Evolutionary conservation across 1,140 invertebrate species (phyloP).

Genomic region (Drosophila burlai): DNA sequence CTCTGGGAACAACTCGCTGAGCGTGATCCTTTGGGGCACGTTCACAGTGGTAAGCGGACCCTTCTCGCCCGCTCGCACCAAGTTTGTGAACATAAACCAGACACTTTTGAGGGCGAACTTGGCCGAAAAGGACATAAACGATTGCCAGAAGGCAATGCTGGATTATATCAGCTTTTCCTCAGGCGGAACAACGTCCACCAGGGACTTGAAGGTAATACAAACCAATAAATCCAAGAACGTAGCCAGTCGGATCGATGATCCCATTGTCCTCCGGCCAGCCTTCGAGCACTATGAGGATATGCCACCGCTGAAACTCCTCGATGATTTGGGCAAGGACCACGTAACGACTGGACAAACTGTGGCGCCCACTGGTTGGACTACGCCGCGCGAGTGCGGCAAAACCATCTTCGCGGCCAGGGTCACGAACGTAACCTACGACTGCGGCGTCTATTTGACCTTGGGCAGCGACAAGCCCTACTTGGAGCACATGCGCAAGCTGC

Average conservation of each 20-base stretch:
- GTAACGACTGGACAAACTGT: constrained; percentile 28
- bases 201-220: neutral
- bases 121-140: constrained; percentile 11
- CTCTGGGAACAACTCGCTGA: neutral
- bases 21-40: constrained; percentile 44
- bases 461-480: constrained; percentile 84
- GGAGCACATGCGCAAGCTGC: constrained; percentile 84
- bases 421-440: constrained; percentile 87
- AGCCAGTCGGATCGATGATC: neutral
- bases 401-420: constrained; percentile 85
- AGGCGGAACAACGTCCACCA: neutral
- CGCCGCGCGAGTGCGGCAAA: constrained; percentile 55
- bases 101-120: constrained; percentile 12
- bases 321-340: constrained; percentile 29
- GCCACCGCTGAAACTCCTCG: constrained; percentile 46
- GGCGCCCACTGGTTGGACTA: constrained; percentile 54
- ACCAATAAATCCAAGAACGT: neutral
- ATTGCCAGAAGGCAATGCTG: neutral
- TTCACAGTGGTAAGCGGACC: constrained; percentile 36
- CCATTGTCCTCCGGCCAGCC: accelerated
- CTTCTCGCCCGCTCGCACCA: constrained; percentile 35
- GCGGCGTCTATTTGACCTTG: constrained; percentile 87
- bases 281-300: constrained; percentile 52
- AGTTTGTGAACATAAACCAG: constrained; percentile 55
- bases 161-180: constrained; percentile 1